Conservation (phyloP, 2,888 invertebrate genomes). For the Endotricha flammealis region DNA sequence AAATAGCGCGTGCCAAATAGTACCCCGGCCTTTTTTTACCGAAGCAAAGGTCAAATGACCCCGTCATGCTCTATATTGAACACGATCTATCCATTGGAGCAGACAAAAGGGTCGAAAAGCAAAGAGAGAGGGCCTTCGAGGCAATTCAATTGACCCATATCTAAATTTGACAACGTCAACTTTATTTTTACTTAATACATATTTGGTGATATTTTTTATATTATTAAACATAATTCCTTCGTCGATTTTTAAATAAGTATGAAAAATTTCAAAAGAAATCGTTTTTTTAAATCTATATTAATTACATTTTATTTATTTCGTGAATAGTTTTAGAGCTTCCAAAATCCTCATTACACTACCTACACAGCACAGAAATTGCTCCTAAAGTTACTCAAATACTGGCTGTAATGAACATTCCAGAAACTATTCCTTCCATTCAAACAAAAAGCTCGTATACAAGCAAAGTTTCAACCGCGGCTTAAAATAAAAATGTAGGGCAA, state of each 20-base stretch:
- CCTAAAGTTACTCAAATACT: too few species aligned
- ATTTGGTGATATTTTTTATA: too few species aligned
- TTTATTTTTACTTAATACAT: too few species aligned
- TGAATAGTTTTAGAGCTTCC: too few species aligned
- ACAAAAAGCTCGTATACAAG: too few species aligned
- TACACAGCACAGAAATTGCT: neutral
- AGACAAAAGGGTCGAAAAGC: neutral
- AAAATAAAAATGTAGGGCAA: conserved; percentile 2
- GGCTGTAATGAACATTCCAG: too few species aligned
- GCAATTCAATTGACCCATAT: neutral
- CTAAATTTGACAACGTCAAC: neutral
- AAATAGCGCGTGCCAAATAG: conserved; percentile 23
- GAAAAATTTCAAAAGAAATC: too few species aligned
- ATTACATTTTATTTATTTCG: too few species aligned
- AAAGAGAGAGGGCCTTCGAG: neutral
- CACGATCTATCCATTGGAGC: conserved; percentile 3
- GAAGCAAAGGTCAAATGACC: conserved; percentile 9
- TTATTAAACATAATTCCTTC: too few species aligned
- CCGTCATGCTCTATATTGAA: conserved; percentile 6
- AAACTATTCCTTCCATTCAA: too few species aligned
- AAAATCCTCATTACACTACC: neutral
- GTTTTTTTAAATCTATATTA: too few species aligned
- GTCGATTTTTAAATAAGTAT: too few species aligned
- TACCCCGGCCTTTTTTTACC: neutral
- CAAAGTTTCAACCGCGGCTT: neutral